These are phyloP conservation scores for Enteromius thamalakanensis DNA, from an alignment of 2,797 vertebrate species.

Conservation along the genomic window DNA sequence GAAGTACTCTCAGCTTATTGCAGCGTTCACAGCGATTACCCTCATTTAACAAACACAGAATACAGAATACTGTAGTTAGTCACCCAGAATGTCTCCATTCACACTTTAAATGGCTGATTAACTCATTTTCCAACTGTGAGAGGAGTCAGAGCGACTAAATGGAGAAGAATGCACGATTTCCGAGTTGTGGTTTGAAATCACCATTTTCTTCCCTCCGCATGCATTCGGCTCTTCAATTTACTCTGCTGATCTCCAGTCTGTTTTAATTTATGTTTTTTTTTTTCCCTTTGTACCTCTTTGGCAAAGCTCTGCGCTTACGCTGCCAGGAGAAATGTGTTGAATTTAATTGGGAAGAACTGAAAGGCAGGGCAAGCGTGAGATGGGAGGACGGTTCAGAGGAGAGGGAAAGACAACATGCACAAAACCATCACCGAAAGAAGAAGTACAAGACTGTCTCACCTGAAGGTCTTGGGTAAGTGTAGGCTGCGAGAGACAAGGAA, in stretches of 20 bases:
- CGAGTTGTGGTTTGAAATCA: slow-evolving; percentile 52
- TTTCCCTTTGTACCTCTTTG: slow-evolving; percentile 77
- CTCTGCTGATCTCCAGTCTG: slow-evolving; percentile 74
- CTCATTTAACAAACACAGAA: slow-evolving; percentile 28
- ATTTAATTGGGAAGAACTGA: slow-evolving; percentile 68
- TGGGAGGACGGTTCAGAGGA: slow-evolving; percentile 18
- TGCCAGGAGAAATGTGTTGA: slow-evolving; percentile 71
- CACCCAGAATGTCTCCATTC: slow-evolving; percentile 4
- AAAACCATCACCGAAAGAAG: slow-evolving; percentile 11
- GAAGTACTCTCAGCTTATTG: slow-evolving; percentile 5
- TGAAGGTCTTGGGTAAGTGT: slow-evolving; percentile 89
- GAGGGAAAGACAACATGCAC: background rate
- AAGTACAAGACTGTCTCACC: slow-evolving; percentile 74
- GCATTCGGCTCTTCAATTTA: slow-evolving; percentile 72
- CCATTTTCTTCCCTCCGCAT: slow-evolving; percentile 69
- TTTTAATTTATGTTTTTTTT: slow-evolving; percentile 78
- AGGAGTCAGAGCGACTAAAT: background rate
- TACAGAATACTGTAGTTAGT: slow-evolving; percentile 22
- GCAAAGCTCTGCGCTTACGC: slow-evolving; percentile 66
- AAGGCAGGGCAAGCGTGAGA: slow-evolving; percentile 54
- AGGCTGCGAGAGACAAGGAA: slow-evolving; percentile 81
- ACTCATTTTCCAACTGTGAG: slow-evolving; percentile 1
- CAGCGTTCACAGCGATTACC: slow-evolving; percentile 2
- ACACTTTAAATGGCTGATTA: slow-evolving; percentile 23
- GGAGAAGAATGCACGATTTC: background rate